Conservation (phyloP, 2,888 invertebrate species). For the Encarsia formosa region DNA sequence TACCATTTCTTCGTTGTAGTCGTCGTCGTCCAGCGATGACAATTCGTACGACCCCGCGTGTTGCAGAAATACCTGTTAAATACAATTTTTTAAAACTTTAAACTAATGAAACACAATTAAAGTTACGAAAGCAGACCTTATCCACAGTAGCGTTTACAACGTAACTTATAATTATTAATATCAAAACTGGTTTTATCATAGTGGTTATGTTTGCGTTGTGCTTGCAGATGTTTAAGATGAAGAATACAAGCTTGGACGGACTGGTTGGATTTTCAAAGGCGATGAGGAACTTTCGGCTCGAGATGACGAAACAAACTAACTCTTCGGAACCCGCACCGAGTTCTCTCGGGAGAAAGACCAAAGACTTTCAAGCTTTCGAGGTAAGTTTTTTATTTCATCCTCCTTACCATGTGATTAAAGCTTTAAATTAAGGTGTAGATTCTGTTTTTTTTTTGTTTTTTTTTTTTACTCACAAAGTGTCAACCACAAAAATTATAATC, state of each 20-base stretch:
- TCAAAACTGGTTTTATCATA: too few relatives aligned
- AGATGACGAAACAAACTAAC: slow-evolving; percentile 54
- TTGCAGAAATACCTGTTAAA: slow-evolving; percentile 32
- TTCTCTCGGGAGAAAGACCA: slow-evolving; percentile 42
- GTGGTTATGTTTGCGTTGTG: too few relatives aligned
- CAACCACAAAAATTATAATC: too few relatives aligned
- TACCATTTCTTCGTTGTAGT: slow-evolving; percentile 48
- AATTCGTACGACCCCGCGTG: slow-evolving; percentile 39
- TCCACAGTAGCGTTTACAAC: too few relatives aligned
- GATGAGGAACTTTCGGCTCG: slow-evolving; percentile 55
- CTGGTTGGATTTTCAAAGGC: slow-evolving; percentile 70
- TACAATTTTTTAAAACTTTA: neutral
- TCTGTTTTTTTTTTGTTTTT: too few relatives aligned
- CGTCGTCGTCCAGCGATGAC: slow-evolving; percentile 39
- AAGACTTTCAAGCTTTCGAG: slow-evolving; percentile 34
- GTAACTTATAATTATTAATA: slow-evolving; percentile 1
- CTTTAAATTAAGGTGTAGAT: too few relatives aligned
- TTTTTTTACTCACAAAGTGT: too few relatives aligned
- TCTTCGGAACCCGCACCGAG: slow-evolving; percentile 45
- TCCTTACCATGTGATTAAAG: too few relatives aligned
- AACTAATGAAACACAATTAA: neutral
- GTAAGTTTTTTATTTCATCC: too few relatives aligned
- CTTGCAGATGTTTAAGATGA: slow-evolving; percentile 65
- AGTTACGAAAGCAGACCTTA: too few relatives aligned
- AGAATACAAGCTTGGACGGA: slow-evolving; percentile 61